A percentile compares a stretch with the other conserved stretches of the same genome.
Evolutionary conservation across 1,140 invertebrate species (phyloP).

Genomic region (Archegozetes longisetosus): DNA sequence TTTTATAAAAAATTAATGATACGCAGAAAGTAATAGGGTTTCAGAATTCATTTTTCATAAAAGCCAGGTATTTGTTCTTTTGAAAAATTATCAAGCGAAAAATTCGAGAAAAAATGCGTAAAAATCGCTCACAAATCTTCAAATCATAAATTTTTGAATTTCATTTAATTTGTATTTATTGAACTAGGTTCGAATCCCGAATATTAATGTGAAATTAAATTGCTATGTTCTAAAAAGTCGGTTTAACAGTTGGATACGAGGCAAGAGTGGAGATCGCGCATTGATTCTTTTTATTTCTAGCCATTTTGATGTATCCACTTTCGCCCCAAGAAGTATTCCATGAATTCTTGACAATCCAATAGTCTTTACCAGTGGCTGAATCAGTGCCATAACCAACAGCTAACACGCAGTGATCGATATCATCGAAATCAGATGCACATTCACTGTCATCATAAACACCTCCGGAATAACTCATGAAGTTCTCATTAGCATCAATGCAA

Average conservation of each 20-base stretch:
- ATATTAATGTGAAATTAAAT: no score
- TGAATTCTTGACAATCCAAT: constrained; percentile 33
- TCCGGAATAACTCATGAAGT: constrained; percentile 3
- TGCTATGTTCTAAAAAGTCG: no score
- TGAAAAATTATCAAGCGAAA: no score
- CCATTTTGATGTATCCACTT: constrained; percentile 37
- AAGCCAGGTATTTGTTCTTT: no score
- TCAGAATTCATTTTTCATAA: no score
- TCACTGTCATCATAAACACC: constrained; percentile 13
- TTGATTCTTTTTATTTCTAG: constrained; percentile 32
- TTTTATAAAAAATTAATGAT: no score
- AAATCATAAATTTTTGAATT: no score
- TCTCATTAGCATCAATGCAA: constrained; percentile 9
- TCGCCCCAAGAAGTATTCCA: constrained; percentile 34
- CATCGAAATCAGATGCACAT: constrained; percentile 1
- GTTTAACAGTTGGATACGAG: not conserved
- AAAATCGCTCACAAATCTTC: no score
- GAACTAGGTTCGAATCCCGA: no score
- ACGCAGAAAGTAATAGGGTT: no score
- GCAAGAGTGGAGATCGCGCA: constrained; percentile 50
- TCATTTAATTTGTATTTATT: no score
- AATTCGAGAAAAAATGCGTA: no score
- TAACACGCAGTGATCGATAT: constrained; percentile 21
- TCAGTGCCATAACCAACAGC: constrained; percentile 32
- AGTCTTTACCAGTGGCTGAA: constrained; percentile 25